These are phyloP conservation scores for Rhadina sibilatrix DNA, from an alignment of 2,113 vertebrate species.

Conservation along the genomic window DNA sequence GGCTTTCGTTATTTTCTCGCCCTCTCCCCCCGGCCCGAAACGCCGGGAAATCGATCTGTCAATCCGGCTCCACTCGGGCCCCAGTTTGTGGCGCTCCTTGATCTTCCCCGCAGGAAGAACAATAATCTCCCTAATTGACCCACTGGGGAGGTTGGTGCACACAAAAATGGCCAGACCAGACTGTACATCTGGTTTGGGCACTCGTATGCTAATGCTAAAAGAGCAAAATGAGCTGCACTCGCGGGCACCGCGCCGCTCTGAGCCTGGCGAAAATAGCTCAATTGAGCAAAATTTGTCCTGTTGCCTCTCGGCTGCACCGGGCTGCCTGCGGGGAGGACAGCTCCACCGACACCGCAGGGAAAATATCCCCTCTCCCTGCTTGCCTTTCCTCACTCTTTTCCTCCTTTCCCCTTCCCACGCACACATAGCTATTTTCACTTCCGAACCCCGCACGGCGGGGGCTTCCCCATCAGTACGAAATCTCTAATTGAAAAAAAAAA, in stretches of 20 bases:
- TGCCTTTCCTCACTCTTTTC: not conserved
- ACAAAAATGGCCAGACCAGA: conserved; percentile 80
- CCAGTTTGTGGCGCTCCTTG: conserved; percentile 81
- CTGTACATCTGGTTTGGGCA: conserved; percentile 89
- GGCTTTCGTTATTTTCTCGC: conserved; percentile 69
- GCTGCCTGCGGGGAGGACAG: not conserved
- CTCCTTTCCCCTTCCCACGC: not conserved
- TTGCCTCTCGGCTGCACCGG: not conserved
- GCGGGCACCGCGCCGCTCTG: conserved; percentile 11
- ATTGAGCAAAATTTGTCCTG: not conserved
- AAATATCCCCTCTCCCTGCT: not conserved
- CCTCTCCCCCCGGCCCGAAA: conserved; percentile 23
- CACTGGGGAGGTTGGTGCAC: conserved; percentile 93
- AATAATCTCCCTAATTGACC: conserved; percentile 99
- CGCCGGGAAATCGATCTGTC: conserved; percentile 89
- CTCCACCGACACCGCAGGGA: not conserved
- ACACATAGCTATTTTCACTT: not conserved
- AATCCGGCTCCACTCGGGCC: conserved; percentile 89
- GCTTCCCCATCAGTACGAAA: not conserved
- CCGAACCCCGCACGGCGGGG: not conserved
- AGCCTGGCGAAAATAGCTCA: conserved; percentile 19
- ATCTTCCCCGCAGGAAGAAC: conserved; percentile 98
- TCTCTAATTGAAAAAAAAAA: not conserved
- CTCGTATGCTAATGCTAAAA: conserved; percentile 85
- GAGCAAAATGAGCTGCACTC: conserved; percentile 56